These are phyloP conservation scores for Eristalinus aeneus DNA, from an alignment of 2,888 invertebrate genomes.

Conservation along the genomic window DNA sequence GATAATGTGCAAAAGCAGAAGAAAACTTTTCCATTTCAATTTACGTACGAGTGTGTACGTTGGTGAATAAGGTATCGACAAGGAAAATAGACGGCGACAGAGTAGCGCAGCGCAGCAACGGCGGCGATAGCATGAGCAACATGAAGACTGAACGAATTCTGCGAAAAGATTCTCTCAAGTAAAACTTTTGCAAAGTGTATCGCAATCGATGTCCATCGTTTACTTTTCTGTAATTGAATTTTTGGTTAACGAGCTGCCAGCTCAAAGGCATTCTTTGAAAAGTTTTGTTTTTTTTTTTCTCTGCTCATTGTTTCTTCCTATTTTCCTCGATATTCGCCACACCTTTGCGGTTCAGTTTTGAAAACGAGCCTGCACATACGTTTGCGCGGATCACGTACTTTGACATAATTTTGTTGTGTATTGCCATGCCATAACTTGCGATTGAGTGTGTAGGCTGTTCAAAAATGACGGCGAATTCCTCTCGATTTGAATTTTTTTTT, in stretches of 20 bases:
- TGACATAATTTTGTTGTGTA: no score
- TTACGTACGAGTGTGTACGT: constrained; percentile 4
- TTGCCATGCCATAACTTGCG: no score
- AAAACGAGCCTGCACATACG: no score
- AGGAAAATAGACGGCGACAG: neutral
- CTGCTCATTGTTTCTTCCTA: neutral
- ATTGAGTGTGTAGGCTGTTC: no score
- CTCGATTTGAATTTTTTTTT: no score
- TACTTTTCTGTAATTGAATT: constrained; percentile 61
- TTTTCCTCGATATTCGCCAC: neutral
- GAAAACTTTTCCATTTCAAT: constrained; percentile 44
- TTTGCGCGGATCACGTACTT: no score
- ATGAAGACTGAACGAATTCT: neutral
- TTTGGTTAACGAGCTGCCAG: constrained; percentile 59
- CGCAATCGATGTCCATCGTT: constrained; percentile 56
- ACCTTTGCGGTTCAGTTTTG: no score
- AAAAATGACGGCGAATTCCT: no score
- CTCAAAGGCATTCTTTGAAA: constrained; percentile 43
- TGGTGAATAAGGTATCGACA: constrained; percentile 43
- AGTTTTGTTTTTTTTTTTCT: neutral
- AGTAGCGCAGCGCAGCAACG: neutral
- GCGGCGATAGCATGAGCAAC: neutral
- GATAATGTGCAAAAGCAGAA: neutral
- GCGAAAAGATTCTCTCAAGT: neutral
- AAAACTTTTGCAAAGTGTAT: constrained; percentile 55